phyloP scores from a whole-genome alignment of 2,888 invertebrate species.

The Miltochrista miniata region DNA sequence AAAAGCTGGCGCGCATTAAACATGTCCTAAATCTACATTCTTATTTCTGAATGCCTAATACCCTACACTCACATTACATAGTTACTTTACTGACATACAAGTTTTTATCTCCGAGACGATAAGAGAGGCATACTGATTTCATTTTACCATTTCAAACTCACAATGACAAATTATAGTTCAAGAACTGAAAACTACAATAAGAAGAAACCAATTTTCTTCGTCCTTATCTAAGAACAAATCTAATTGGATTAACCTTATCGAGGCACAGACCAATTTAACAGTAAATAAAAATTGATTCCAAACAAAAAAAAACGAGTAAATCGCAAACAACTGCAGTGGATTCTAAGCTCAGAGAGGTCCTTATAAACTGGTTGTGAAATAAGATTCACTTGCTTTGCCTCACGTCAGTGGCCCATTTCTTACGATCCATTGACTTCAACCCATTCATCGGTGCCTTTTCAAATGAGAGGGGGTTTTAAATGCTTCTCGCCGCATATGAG shows the following conservation, averaged over 20 bases:
- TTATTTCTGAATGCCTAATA: no score
- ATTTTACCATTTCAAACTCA: no score
- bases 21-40: no score
- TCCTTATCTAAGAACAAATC: background rate
- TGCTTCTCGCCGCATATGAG: conserved; percentile 69
- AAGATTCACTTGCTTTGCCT: conserved; percentile 66
- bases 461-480: conserved; percentile 73
- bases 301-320: no score
- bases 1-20: no score
- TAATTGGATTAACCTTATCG: background rate
- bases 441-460: conserved; percentile 78
- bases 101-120: no score
- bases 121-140: no score
- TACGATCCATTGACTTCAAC: conserved; percentile 78
- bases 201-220: no score
- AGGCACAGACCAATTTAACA: background rate
- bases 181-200: no score
- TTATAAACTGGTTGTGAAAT: conserved; percentile 53
- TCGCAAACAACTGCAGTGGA: conserved; percentile 12
- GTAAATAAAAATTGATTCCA: background rate
- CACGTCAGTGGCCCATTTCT: conserved; percentile 78
- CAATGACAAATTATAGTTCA: no score
- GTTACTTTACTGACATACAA: no score
- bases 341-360: conserved; percentile 49
- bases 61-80: no score